Conservation (phyloP, 2,797 vertebrate genomes). For the Lacerta bilineata region DNA sequence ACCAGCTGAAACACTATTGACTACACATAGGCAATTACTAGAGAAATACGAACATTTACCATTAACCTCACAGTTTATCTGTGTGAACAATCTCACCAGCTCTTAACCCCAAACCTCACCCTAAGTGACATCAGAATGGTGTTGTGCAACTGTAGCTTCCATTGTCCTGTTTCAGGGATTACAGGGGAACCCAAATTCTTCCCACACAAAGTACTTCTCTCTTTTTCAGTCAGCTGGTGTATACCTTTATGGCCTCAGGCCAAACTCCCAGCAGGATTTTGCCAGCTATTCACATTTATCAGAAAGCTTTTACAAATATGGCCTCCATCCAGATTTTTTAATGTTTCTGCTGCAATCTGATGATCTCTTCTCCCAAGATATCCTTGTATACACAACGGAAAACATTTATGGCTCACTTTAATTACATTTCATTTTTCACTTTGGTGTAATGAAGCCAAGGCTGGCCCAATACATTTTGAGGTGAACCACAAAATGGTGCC, state of each 20-base stretch:
- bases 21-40: constrained; percentile 16
- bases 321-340: constrained; percentile 1
- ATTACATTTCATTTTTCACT: background rate
- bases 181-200: constrained; percentile 20
- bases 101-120: constrained; percentile 38
- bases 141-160: background rate
- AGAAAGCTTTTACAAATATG: constrained; percentile 45
- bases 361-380: constrained; percentile 31
- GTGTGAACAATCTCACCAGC: background rate
- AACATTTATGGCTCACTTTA: background rate
- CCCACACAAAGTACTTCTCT: background rate
- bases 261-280: constrained; percentile 38
- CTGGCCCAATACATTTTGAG: too few relatives aligned
- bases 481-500: too few relatives aligned
- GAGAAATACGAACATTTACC: background rate
- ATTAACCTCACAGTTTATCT: constrained; percentile 7
- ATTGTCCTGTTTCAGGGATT: constrained; percentile 3
- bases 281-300: constrained; percentile 37
- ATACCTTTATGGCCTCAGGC: background rate
- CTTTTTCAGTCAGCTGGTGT: background rate
- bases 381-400: constrained; percentile 1
- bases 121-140: constrained; percentile 21
- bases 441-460: too few relatives aligned
- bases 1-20: constrained; percentile 9
- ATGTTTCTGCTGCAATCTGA: constrained; percentile 19